Percentiles rank a stretch among this genome's conserved stretches.
phyloP scores from a whole-genome alignment of 1,140 invertebrate species.

The Drosophila tristis region DNA sequence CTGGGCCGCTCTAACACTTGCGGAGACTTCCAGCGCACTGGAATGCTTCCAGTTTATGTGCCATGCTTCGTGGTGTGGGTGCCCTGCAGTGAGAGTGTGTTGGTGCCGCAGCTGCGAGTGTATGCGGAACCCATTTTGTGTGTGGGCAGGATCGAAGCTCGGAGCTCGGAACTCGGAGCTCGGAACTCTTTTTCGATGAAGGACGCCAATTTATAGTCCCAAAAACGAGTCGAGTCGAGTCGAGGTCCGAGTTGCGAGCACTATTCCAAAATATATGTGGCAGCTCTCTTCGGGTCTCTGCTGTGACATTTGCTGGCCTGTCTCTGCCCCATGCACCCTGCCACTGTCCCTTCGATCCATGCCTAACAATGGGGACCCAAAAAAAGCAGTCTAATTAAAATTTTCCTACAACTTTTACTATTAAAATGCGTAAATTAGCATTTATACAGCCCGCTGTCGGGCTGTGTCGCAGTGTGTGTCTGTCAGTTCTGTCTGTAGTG shows the following conservation, averaged over 20 bases:
- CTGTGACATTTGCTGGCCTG: slow-evolving; percentile 37
- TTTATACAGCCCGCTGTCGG: slow-evolving; percentile 14
- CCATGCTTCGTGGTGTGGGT: slow-evolving; percentile 41
- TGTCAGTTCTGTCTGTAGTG: too few relatives aligned
- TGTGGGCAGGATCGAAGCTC: slow-evolving; percentile 28
- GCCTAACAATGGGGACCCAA: slow-evolving; percentile 20
- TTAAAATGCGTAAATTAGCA: slow-evolving; percentile 71
- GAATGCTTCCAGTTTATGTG: slow-evolving; percentile 50
- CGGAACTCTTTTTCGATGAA: slow-evolving; percentile 71
- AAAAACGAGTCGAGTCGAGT: slow-evolving; percentile 32
- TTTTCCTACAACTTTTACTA: slow-evolving; percentile 55
- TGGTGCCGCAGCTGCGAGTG: slow-evolving; percentile 28
- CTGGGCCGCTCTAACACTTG: slow-evolving; percentile 32
- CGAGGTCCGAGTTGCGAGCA: slow-evolving; percentile 7
- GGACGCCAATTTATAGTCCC: slow-evolving; percentile 81
- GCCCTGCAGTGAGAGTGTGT: slow-evolving; percentile 22
- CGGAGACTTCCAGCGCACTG: slow-evolving; percentile 43
- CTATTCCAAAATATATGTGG: too few relatives aligned
- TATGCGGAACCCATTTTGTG: slow-evolving; percentile 71
- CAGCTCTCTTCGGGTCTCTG: slow-evolving; percentile 16
- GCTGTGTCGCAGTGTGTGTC: background rate
- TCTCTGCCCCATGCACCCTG: background rate
- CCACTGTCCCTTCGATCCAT: background rate
- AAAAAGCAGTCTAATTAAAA: slow-evolving; percentile 77
- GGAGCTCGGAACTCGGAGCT: background rate